Conservation (phyloP, 2,113 vertebrate species). For the Brachyhypopomus gauderio region DNA sequence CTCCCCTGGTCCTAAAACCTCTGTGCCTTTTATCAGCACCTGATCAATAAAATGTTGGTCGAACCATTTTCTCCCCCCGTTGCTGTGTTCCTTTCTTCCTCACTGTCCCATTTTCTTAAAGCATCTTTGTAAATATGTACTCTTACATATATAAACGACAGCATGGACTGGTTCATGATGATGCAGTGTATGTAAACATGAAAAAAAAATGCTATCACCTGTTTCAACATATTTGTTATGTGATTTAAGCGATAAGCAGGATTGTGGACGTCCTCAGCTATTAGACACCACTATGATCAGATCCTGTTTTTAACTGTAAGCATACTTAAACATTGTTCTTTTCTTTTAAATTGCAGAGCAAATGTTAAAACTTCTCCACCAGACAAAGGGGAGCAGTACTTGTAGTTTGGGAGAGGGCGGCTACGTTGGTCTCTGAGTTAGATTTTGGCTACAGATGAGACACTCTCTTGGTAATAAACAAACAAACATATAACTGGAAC, state of each 20-base stretch:
- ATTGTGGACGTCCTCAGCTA: slow-evolving; percentile 52
- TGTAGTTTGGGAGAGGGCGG: slow-evolving; percentile 77
- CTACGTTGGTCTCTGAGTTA: slow-evolving; percentile 76
- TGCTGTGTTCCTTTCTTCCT: slow-evolving; percentile 27
- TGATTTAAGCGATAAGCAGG: slow-evolving; percentile 41
- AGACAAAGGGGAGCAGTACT: slow-evolving; percentile 86
- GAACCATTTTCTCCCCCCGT: slow-evolving; percentile 41
- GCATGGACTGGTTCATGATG: slow-evolving; percentile 26
- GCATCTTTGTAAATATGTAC: slow-evolving; percentile 67
- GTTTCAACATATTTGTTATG: slow-evolving; percentile 42
- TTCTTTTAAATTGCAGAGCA: slow-evolving; percentile 89
- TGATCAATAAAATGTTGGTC: slow-evolving; percentile 50
- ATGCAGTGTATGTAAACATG: slow-evolving; percentile 43
- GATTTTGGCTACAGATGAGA: slow-evolving; percentile 73
- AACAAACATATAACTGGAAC: slow-evolving; percentile 40
- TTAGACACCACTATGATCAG: slow-evolving; percentile 53
- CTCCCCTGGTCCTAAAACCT: slow-evolving; percentile 39
- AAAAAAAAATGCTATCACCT: slow-evolving; percentile 25
- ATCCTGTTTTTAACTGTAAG: slow-evolving; percentile 61
- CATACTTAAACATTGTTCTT: slow-evolving; percentile 78
- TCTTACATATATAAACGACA: slow-evolving; percentile 44
- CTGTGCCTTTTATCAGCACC: slow-evolving; percentile 57
- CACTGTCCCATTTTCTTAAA: slow-evolving; percentile 39
- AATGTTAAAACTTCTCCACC: slow-evolving; percentile 86
- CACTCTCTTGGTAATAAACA: slow-evolving; percentile 68